Conservation (phyloP, 2,797 vertebrate genomes). For the Neosilurus mollespiculum region DNA sequence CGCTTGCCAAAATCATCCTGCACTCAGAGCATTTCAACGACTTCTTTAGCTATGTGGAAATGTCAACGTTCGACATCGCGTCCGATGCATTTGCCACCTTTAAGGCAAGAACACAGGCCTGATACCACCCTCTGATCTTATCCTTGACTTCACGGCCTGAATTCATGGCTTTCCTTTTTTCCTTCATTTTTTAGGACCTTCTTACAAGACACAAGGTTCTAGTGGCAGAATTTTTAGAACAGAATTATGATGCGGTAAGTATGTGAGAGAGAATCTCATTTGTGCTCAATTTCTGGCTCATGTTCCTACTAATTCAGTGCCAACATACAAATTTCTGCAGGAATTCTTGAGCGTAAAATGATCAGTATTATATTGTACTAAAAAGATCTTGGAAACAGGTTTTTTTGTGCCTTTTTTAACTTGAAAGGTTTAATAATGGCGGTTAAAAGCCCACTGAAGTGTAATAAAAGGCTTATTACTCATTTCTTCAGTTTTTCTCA, state of each 20-base stretch:
- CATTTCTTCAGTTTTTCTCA: neutral
- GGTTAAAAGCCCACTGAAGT: neutral
- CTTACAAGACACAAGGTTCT: slow-evolving; percentile 93
- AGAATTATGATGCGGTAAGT: slow-evolving; percentile 95
- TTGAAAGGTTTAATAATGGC: neutral
- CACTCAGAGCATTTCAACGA: slow-evolving; percentile 86
- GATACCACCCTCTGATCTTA: neutral
- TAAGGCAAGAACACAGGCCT: slow-evolving; percentile 76
- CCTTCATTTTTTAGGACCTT: slow-evolving; percentile 79
- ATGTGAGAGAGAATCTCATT: neutral
- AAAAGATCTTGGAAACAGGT: neutral
- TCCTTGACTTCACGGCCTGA: neutral
- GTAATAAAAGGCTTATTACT: neutral
- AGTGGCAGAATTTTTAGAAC: slow-evolving; percentile 91
- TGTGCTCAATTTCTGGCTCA: neutral
- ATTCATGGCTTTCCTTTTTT: slow-evolving; percentile 7
- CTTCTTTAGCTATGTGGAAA: slow-evolving; percentile 95
- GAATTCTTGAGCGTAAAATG: neutral
- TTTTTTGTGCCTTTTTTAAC: neutral
- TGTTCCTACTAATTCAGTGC: neutral
- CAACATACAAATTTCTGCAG: neutral
- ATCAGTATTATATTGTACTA: too few species aligned
- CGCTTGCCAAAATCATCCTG: slow-evolving; percentile 88
- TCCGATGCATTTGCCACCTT: slow-evolving; percentile 98
- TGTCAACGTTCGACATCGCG: slow-evolving; percentile 98